phyloP scores from a whole-genome alignment of 2,888 invertebrate genomes.

The Piscicola geometra region DNA sequence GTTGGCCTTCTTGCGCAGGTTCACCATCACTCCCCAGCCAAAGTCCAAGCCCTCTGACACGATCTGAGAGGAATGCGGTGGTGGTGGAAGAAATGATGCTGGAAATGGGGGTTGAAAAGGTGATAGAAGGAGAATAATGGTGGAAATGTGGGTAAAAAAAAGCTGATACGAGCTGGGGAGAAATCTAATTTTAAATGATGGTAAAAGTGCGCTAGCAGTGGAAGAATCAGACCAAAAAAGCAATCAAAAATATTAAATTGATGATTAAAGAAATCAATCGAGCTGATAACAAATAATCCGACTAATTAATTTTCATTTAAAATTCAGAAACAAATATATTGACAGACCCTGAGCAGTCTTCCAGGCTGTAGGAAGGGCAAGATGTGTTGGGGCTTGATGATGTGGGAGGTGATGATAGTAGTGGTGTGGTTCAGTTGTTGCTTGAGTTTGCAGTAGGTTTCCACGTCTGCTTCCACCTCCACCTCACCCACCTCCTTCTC shows the following conservation, averaged over 20 bases:
- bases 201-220: no score
- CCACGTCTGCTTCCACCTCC: conserved; percentile 57
- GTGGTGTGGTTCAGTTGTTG: conserved; percentile 73
- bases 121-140: no score
- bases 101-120: no score
- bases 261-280: no score
- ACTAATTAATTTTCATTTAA: not conserved
- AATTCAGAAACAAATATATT: not conserved
- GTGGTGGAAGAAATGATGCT: no score
- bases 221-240: not conserved
- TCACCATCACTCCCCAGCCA: conserved; percentile 94
- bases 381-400: conserved; percentile 80
- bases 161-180: no score
- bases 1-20: conserved; percentile 71
- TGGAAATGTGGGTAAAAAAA: no score
- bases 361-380: conserved; percentile 92
- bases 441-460: conserved; percentile 78
- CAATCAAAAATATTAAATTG: not conserved
- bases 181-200: no score
- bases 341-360: conserved; percentile 74
- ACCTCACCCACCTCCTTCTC: conserved; percentile 71
- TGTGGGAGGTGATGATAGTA: conserved; percentile 70
- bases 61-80: conserved; percentile 59
- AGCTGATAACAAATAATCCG: no score
- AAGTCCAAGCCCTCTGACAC: conserved; percentile 77